Base-by-base conservation (phyloP, 2,888 invertebrate genomes). In the Heterodera filipjevi region DNA sequence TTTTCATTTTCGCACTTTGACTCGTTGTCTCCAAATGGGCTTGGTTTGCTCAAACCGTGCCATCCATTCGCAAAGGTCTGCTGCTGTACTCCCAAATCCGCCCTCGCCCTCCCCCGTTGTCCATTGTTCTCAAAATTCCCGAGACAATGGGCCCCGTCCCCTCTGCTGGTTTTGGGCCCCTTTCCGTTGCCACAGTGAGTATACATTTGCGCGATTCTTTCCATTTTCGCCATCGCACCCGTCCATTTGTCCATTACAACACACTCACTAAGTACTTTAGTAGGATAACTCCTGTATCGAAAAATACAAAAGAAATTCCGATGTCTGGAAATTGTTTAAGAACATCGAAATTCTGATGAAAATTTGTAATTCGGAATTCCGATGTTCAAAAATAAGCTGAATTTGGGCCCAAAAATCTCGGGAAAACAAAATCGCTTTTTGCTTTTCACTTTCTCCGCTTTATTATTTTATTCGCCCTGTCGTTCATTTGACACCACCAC, bases 111-210 rank as follows among this genome's bases (percentile, higher is more conserved):
- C 30, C 66, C 68, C 68, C 22, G 14, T 68, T 19, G 33, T 22
- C 68, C 68, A 68, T 68, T 68, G 32, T 59, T 59, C 59, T 59
- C 59, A 27, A 59, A 59, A 68, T 68, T 68, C 68, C n/a, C 68
- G 68, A 68, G 68, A 68, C 68, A 68, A 68, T 68, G 68, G 33
- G 22, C 68, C 68, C 66, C 33, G 3, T 32, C 14, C 35, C 16
- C 68, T 59, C 59, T 59, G 59, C 27, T 59, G 59, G 59, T n/a
- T 59, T 59, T 59, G n/a, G 59, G 53, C 5, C 10, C 59, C 10
- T 12, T 59, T 59, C 27, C 59, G 59, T 59, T 59, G n/a, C 22
- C 59, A 49, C 59, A 59, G n/a, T 27, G n/a, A 27, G 27, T 59
- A 5, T 59, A 22, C 59, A 59, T 59, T 59, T 59, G 59, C 59